Evolutionary conservation across 2,797 vertebrate species (phyloP), one percentile per base, ranked within the genome.

Genomic region (Centropyge bicolor): DNA sequence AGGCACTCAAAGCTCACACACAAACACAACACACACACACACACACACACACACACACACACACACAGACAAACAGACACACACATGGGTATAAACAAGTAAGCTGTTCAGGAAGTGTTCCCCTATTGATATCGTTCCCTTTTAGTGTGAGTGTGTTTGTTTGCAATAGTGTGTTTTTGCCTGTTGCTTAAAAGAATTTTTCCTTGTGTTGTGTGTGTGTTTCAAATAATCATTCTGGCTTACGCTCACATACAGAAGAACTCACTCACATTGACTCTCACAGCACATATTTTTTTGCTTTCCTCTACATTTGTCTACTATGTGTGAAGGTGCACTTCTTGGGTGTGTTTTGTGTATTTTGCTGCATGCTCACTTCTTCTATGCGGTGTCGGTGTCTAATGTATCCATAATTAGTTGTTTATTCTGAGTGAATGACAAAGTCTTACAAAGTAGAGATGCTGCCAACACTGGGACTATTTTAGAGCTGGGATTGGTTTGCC

Each of bases 1-100:
- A 89, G 87, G 85, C 81, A 82, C 84, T 68, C 62, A 81, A 60
- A 86, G 80, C 82, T 76, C 66, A 55, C 46, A 49, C 70, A 63
- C 71, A 65, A 59, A 51, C 63, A 54, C 55, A 66, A 59, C 63
- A 43, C 73, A 51, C 60, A 66, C 67, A 70, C 49, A 61, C 72
- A 71, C 38, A 11, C 1, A 3, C 51, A 60, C 52, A 63, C 54
- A 52, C 70, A 61, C 68, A 57, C 70, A 68, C 19, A 52, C 48
- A 54, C 41, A 67, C 52, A 64, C 43, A 67, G 48, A 67, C 36
- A 48, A 55, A 46, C 70, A 70, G 27, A 41, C 51, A 46, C 35
- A 69, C 24, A 27, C 49, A 43, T 14, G 19, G n/a, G 40, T 66
- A 41, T n/a, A 2, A 72, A 61, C 43, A 56, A 56, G 22, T 66